phyloP scores from a whole-genome alignment of 2,888 invertebrate species.

The Cantharis nigra region DNA sequence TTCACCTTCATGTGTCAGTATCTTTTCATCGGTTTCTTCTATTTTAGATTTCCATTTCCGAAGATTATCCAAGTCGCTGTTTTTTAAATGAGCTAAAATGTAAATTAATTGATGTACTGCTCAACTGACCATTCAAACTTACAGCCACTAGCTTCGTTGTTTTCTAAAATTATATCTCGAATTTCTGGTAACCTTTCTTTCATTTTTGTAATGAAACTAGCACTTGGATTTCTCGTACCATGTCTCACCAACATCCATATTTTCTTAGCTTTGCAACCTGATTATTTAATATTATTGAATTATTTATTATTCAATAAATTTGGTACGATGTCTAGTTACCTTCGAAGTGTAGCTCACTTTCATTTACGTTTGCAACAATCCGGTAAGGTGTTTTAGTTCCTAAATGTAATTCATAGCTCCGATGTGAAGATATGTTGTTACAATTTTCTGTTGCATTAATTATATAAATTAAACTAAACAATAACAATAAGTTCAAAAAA shows the following conservation, averaged over 20 bases:
- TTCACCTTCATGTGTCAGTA: slow-evolving; percentile 73
- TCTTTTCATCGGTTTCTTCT: slow-evolving; percentile 51
- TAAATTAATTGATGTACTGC: neutral
- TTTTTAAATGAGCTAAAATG: slow-evolving; percentile 7
- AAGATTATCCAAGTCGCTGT: slow-evolving; percentile 15
- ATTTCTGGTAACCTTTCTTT: slow-evolving; percentile 60
- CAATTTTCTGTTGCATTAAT: neutral
- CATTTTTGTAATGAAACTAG: slow-evolving; percentile 61
- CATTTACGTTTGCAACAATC: slow-evolving; percentile 67
- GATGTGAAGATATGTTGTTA: neutral
- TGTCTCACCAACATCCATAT: slow-evolving; percentile 78
- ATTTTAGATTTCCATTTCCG: slow-evolving; percentile 39
- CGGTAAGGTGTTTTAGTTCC: slow-evolving; percentile 77
- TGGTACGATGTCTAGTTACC: slow-evolving; percentile 54
- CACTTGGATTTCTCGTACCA: slow-evolving; percentile 74
- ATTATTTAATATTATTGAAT: neutral
- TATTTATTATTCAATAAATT: neutral
- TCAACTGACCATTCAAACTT: neutral
- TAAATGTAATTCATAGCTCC: slow-evolving; percentile 57
- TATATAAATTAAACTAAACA: neutral
- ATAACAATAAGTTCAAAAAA: neutral
- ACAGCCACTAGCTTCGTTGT: slow-evolving; percentile 51
- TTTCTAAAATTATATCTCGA: slow-evolving; percentile 60
- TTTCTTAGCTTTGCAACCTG: slow-evolving; percentile 54
- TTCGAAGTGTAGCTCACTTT: slow-evolving; percentile 62